Conservation (phyloP, 2,888 invertebrate species). For the Noctuana brunneofusca region DNA sequence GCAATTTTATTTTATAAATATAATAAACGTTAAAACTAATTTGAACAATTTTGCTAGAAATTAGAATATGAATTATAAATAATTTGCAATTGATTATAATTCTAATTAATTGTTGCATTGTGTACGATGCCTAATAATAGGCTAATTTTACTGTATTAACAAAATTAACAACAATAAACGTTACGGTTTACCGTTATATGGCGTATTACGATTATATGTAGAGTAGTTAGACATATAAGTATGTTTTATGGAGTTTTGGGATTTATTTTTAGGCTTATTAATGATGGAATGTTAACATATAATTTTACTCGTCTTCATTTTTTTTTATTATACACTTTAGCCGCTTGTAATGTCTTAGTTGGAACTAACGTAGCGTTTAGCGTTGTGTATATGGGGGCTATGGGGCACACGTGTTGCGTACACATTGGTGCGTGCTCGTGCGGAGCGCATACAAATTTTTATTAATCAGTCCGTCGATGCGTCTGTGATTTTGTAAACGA, state of each 20-base stretch:
- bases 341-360: constrained; percentile 20
- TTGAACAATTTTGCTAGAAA: no score
- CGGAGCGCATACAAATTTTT: constrained; percentile 23
- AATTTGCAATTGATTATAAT: no score
- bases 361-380: constrained; percentile 19
- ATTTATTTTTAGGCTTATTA: constrained; percentile 63
- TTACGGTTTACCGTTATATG: constrained; percentile 1
- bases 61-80: no score
- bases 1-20: not conserved
- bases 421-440: not conserved
- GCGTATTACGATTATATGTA: not conserved
- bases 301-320: constrained; percentile 13
- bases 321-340: constrained; percentile 11
- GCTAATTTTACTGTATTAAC: not conserved
- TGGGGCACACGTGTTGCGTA: constrained; percentile 19
- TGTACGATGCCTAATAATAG: not conserved
- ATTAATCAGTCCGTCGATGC: constrained; percentile 44
- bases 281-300: constrained; percentile 68
- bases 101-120: no score
- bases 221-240: constrained; percentile 36
- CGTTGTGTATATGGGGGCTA: constrained; percentile 21
- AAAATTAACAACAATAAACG: not conserved
- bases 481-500: constrained; percentile 42
- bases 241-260: constrained; percentile 63
- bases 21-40: not conserved